Evolutionary conservation across 2,888 invertebrate species (phyloP).

Genomic region (Aphelenchoides bicaudatus): DNA sequence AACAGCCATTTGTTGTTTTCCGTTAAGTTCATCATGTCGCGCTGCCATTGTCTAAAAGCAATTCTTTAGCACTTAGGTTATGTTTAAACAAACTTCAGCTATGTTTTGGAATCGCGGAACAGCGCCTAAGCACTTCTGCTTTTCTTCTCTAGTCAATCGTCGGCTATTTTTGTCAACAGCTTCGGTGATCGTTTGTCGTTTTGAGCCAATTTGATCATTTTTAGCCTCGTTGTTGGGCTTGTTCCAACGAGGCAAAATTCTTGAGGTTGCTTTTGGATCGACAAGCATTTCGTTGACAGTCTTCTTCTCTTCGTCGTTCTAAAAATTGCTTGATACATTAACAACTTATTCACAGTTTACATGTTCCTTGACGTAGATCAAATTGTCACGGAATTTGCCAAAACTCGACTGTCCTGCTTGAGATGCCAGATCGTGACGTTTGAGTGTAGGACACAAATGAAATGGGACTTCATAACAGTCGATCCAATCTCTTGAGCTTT

Average conservation of each 20-base stretch:
- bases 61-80: too few relatives aligned
- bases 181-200: slow-evolving; percentile 37
- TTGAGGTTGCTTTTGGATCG: slow-evolving; percentile 44
- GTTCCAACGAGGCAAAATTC: slow-evolving; percentile 35
- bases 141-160: slow-evolving; percentile 39
- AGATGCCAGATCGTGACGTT: slow-evolving; percentile 34
- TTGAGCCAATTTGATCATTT: slow-evolving; percentile 43
- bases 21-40: slow-evolving; percentile 22
- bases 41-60: slow-evolving; percentile 36
- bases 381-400: slow-evolving; percentile 46
- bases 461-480: slow-evolving; percentile 42
- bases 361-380: slow-evolving; percentile 41
- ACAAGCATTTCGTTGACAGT: slow-evolving; percentile 42
- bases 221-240: slow-evolving; percentile 46
- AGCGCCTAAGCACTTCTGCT: slow-evolving; percentile 36
- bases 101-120: slow-evolving; percentile 45
- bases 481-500: slow-evolving; percentile 33
- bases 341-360: slow-evolving; percentile 26
- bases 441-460: slow-evolving; percentile 38
- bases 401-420: slow-evolving; percentile 47
- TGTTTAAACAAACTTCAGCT: too few relatives aligned
- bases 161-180: slow-evolving; percentile 40
- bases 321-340: slow-evolving; percentile 16
- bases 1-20: slow-evolving; percentile 20
- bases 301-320: slow-evolving; percentile 40